phyloP scores from a whole-genome alignment of 2,797 vertebrate species.

The Arctocebus calabarensis region DNA sequence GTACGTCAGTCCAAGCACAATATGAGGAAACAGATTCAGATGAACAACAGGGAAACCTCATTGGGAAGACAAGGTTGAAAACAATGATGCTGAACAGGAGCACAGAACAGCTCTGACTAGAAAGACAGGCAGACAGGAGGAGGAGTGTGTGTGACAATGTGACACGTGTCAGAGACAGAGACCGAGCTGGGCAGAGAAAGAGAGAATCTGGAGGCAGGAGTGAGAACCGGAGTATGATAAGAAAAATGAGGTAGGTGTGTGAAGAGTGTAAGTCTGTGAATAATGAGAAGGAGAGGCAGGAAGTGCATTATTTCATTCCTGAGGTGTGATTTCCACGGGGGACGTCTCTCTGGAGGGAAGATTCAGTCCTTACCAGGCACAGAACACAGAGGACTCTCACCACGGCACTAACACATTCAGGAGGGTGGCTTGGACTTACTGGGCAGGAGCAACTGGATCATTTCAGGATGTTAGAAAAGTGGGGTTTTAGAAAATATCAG shows the following conservation, averaged over 20 bases:
- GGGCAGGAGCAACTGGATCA: neutral
- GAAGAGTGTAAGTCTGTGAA: neutral
- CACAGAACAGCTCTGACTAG: neutral
- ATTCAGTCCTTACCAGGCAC: neutral
- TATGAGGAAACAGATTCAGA: neutral
- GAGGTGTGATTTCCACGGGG: neutral
- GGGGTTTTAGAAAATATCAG: neutral
- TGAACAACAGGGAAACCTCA: neutral
- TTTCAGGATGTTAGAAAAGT: neutral
- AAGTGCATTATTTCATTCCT: neutral
- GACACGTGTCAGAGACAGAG: neutral
- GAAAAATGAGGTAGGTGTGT: neutral
- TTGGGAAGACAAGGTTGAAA: neutral
- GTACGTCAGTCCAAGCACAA: neutral
- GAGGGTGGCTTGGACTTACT: neutral
- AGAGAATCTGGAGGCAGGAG: neutral
- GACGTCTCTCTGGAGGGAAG: neutral
- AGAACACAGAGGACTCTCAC: neutral
- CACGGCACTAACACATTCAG: neutral
- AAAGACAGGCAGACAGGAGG: neutral
- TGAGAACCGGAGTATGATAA: neutral
- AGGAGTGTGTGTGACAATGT: neutral
- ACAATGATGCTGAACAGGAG: neutral
- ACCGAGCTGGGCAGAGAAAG: neutral
- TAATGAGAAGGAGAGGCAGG: neutral